Evolutionary conservation across 2,888 invertebrate genomes (phyloP), one percentile per base, ranked within the genome.

Genomic region (Pteria penguin): DNA sequence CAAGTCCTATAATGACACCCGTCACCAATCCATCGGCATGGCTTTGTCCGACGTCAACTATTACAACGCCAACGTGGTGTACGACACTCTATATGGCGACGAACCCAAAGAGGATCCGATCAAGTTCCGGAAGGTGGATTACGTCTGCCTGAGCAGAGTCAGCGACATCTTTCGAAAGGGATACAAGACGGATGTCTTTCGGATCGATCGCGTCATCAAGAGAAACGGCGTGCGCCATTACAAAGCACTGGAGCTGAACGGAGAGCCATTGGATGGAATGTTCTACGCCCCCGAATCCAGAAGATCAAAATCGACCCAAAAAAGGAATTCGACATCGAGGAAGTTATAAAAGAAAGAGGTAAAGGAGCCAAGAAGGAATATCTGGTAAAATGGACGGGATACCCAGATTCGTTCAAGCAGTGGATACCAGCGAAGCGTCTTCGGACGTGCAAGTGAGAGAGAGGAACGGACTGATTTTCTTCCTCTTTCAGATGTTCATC

Each of bases 141-240:
- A 66, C 8, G 82, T 82, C 3, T 66, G 77, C 4, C 77, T 82
- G 11, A 36, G 61, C 58, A 69, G 58, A 68, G 31, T 31, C 11
- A 57, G 57, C 1, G 31, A 63, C 24, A 29, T 29, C 3, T 83
- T 83, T 62, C 65, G 71, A 26, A 81, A 82, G 11, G 80, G 80
- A 1, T 82, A 79, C 65, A 29, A 74, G 4, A 66, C 27, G 11
- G 82, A 81, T 63, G 4, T 78, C 31, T 83, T 82, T 70, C 75
- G 65, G 1, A 52, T 82, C n/a, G n/a, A n/a, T n/a, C n/a, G n/a
- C n/a, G n/a, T n/a, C n/a, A n/a, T n/a, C n/a, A n/a, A n/a, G n/a
- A n/a, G n/a, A n/a, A 45, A 45, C 8, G 8, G 45, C 11, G 11
- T 18, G 8, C 18, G 18, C 18, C 8, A 8, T 1, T 45, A 45